Conservation (phyloP, 2,888 invertebrate genomes). For the Geotrupes spiniger region DNA sequence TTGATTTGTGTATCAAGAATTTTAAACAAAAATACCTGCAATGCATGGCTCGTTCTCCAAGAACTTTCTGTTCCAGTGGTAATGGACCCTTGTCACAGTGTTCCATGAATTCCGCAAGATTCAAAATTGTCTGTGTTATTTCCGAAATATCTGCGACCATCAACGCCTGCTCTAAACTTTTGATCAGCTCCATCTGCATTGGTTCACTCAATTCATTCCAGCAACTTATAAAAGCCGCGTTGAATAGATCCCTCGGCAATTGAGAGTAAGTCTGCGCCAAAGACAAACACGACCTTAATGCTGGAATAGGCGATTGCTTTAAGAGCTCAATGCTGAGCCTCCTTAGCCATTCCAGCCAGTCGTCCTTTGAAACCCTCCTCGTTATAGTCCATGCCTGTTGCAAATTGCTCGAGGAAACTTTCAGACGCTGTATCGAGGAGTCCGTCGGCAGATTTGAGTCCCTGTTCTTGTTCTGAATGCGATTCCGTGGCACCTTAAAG, state of each 20-base stretch:
- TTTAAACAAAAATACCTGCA: conserved; percentile 59
- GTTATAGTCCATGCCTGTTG: conserved; percentile 92
- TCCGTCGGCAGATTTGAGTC: conserved; percentile 67
- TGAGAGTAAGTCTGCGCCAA: conserved; percentile 94
- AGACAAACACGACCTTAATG: conserved; percentile 85
- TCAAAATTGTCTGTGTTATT: conserved; percentile 92
- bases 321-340: conserved; percentile 89
- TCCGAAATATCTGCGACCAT: conserved; percentile 93
- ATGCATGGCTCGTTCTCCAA: conserved; percentile 93
- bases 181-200: conserved; percentile 80
- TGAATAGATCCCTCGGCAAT: conserved; percentile 93
- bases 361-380: conserved; percentile 91
- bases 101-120: conserved; percentile 99
- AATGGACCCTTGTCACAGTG: conserved; percentile 96
- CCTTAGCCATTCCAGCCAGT: conserved; percentile 97
- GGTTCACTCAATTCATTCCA: conserved; percentile 91
- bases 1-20: too few relatives aligned
- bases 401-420: conserved; percentile 79
- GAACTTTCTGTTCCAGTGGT: conserved; percentile 80
- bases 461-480: conserved; percentile 65
- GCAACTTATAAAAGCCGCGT: conserved; percentile 98
- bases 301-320: conserved; percentile 94
- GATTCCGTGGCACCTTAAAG: conserved; percentile 59
- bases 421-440: conserved; percentile 74
- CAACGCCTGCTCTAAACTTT: conserved; percentile 84